Evolutionary conservation across 2,113 vertebrate species (phyloP), one percentile per base, ranked within the genome.

Genomic region (Xiphophorus hellerii): DNA sequence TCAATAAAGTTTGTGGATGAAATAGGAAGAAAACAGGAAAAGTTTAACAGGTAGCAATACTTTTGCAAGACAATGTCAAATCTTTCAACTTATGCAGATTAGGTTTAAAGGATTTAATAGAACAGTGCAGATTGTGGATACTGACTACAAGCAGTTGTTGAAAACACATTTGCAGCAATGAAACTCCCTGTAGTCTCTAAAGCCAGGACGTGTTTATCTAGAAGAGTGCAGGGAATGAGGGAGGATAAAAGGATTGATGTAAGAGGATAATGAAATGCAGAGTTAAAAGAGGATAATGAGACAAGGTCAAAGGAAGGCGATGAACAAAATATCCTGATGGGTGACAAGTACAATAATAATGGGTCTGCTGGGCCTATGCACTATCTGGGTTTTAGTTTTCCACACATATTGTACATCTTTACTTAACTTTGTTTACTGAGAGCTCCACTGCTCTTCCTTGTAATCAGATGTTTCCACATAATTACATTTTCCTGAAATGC

Each of bases 261-360:
- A 87, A 92, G 90, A 89, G 82, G 90, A 91, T 91, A 81, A 89
- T 82, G 76, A 81, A 82, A 81, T 80, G 80, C 87, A 78, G 76
- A 82, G 81, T 77, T 84, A 62, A 74, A 79, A 82, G 84, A 83
- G 86, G 89, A 84, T 87, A 77, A 88, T 63, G 69, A 85, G 76
- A 63, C 63, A 60, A 81, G 83, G 86, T 83, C 81, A 82, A 28
- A 62, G 63, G 58, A 69, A 86, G 80, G 80, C 63, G 69, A 78
- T 44, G 35, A 58, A 33, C 25, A 81, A 81, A 78, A 74, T 68
- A 73, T 66, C 58, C 28, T 7, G 9, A 31, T 54, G 31, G 66
- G 62, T 71, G 37, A 51, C 58, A 76, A 28, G 48, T 70, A 58
- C 22, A 58, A n/a, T 74, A 27, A 65, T 62, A 78, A 62, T 25